phyloP scores from a whole-genome alignment of 2,113 vertebrate species.

The Azemiops feae region DNA sequence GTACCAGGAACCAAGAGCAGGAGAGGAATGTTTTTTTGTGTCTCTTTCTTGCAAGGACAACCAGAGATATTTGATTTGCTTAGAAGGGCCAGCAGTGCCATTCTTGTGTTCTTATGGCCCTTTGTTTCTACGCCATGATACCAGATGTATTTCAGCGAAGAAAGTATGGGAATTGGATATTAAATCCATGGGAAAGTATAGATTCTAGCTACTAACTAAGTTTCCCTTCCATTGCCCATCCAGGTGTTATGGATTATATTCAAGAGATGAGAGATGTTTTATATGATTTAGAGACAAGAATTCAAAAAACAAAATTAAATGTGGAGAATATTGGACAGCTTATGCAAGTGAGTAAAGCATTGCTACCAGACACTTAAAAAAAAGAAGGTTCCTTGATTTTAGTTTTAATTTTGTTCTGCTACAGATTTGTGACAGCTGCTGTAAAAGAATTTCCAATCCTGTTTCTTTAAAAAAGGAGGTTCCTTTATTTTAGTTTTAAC shows the following conservation, averaged over 20 bases:
- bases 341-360: slow-evolving; percentile 64
- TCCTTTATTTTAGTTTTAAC: background rate
- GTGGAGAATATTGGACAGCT: slow-evolving; percentile 60
- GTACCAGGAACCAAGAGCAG: background rate
- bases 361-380: background rate
- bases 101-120: background rate
- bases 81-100: background rate
- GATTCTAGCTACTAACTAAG: background rate
- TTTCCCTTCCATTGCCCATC: background rate
- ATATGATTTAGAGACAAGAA: slow-evolving; percentile 64
- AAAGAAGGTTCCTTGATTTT: background rate
- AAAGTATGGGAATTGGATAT: background rate
- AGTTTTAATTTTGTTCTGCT: background rate
- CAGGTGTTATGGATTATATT: slow-evolving; percentile 70
- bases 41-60: background rate
- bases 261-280: slow-evolving; percentile 62
- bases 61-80: background rate
- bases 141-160: background rate
- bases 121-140: background rate
- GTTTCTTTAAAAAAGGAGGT: background rate
- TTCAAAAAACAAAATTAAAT: slow-evolving; percentile 71
- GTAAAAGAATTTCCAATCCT: background rate
- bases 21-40: background rate
- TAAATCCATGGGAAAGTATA: background rate
- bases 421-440: background rate